A percentile compares a stretch with the other conserved stretches of the same genome.
These are phyloP conservation scores for Clanis bilineata DNA, from an alignment of 2,888 invertebrate species.

Conservation along the genomic window DNA sequence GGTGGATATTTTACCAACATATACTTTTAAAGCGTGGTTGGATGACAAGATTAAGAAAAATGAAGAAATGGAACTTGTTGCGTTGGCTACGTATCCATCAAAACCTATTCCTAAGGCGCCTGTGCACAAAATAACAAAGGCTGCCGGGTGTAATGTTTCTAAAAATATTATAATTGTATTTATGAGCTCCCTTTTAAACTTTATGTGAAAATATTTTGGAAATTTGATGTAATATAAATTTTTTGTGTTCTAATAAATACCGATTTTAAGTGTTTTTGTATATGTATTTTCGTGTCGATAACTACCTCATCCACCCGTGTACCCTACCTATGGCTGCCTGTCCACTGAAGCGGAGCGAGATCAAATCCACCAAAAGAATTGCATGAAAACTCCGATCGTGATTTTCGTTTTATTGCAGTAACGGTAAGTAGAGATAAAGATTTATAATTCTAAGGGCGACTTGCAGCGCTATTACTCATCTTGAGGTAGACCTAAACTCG, in stretches of 20 bases:
- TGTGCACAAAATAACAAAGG: conserved; percentile 37
- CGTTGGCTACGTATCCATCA: conserved; percentile 50
- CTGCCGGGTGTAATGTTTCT: conserved; percentile 1
- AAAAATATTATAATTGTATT: not conserved
- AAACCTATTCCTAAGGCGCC: conserved; percentile 38
- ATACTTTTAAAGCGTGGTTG: conserved; percentile 65
- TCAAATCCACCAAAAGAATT: no score
- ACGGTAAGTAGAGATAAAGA: no score
- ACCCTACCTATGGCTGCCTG: no score
- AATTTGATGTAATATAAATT: conserved; percentile 2
- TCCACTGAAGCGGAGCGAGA: no score
- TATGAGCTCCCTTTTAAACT: not conserved
- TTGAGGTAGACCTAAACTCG: no score
- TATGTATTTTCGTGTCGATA: not conserved
- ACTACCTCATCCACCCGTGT: no score
- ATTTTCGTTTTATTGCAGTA: no score
- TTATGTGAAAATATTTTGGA: not conserved
- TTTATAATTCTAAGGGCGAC: no score
- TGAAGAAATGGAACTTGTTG: conserved; percentile 43
- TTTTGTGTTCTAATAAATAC: conserved; percentile 4
- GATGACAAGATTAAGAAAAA: conserved; percentile 63
- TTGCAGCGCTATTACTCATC: no score
- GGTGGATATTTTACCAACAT: conserved; percentile 58
- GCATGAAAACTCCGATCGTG: no score
- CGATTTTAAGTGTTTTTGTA: not conserved